Evolutionary conservation across 2,797 vertebrate genomes (phyloP).

Genomic region (Dallia pectoralis): DNA sequence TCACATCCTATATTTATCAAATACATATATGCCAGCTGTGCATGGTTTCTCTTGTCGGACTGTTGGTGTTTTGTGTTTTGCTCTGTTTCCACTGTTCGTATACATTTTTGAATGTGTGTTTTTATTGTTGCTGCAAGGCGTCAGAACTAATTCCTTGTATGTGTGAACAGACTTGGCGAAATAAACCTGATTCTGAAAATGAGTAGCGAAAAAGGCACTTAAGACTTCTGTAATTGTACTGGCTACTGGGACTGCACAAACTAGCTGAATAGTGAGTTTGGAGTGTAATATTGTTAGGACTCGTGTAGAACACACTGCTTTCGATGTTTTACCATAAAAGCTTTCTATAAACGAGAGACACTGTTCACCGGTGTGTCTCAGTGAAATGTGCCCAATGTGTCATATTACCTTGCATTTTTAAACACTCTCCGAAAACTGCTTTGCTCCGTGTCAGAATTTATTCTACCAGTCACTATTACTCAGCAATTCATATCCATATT

Average conservation of each 20-base stretch:
- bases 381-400: constrained; percentile 64
- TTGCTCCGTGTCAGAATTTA: constrained; percentile 56
- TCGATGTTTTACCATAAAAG: constrained; percentile 60
- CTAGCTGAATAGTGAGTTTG: constrained; percentile 37
- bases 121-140: no score
- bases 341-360: constrained; percentile 65
- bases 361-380: constrained; percentile 61
- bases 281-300: not conserved
- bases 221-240: not conserved
- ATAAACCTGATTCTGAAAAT: no score
- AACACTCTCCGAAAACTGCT: constrained; percentile 60
- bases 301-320: constrained; percentile 56
- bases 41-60: no score
- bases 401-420: constrained; percentile 72
- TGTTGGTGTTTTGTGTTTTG: no score
- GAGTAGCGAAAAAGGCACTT: no score
- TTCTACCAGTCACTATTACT: constrained; percentile 67
- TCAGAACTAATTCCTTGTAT: no score
- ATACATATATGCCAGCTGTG: no score
- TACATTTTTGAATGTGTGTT: no score
- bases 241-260: constrained; percentile 15
- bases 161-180: no score
- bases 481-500: constrained; percentile 72
- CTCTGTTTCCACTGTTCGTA: no score
- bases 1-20: no score